Conservation (phyloP, 1,140 invertebrate genomes). For the Drosophila saltans region DNA sequence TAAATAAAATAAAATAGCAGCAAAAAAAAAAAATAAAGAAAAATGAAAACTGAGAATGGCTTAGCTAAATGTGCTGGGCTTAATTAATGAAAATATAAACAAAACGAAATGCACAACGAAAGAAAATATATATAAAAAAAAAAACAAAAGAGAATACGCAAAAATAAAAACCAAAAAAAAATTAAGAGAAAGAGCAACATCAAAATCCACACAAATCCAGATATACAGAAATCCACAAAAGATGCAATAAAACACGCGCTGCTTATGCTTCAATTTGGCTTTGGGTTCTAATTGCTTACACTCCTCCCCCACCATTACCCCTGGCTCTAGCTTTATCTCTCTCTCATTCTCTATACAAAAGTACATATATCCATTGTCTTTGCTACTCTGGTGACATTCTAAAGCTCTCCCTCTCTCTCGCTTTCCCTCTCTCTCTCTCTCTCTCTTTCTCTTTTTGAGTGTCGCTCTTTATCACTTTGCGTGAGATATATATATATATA, state of each 20-base stretch:
- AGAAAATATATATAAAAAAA: constrained; percentile 23
- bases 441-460: constrained; percentile 15
- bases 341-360: constrained; percentile 1
- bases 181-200: constrained; percentile 30
- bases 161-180: constrained; percentile 19
- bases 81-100: constrained; percentile 62
- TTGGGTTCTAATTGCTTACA: constrained; percentile 63
- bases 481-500: constrained; percentile 12
- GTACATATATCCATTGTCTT: too few relatives aligned
- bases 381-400: constrained; percentile 17
- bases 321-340: background rate
- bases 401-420: constrained; percentile 20
- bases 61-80: constrained; percentile 61
- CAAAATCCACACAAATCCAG: constrained; percentile 19
- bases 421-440: background rate
- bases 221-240: constrained; percentile 44
- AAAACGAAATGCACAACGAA: constrained; percentile 41
- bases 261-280: constrained; percentile 76
- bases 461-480: constrained; percentile 27
- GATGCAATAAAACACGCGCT: constrained; percentile 60
- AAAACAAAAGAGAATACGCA: constrained; percentile 28
- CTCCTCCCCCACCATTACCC: background rate
- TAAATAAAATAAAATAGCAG: constrained; percentile 1
- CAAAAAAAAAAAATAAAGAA: background rate
- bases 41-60: constrained; percentile 38